Evolutionary conservation across 2,888 invertebrate species (phyloP).

Genomic region (Galerucella calmariensis): DNA sequence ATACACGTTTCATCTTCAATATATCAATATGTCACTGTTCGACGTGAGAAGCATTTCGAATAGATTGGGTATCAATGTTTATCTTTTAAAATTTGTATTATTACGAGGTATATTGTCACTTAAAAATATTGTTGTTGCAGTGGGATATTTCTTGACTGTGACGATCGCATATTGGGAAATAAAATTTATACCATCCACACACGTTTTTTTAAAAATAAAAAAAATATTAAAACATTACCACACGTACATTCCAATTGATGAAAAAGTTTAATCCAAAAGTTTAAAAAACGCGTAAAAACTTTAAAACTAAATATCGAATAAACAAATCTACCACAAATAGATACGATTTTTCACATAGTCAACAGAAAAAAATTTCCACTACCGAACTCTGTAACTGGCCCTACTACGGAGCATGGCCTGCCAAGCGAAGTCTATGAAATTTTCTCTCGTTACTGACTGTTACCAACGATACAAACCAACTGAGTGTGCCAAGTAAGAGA

Average conservation of each 20-base stretch:
- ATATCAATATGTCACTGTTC: too few species aligned
- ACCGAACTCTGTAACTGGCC: conserved; percentile 35
- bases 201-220: neutral
- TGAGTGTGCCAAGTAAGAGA: conserved; percentile 30
- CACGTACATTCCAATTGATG: conserved; percentile 15
- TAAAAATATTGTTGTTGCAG: too few species aligned
- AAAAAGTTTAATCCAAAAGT: conserved; percentile 20
- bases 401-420: conserved; percentile 42
- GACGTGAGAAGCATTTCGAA: too few species aligned
- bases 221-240: conserved; percentile 14
- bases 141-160: neutral
- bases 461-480: conserved; percentile 40
- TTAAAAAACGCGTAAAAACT: neutral
- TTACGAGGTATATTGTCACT: too few species aligned
- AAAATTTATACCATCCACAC: conserved; percentile 15
- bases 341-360: conserved; percentile 23
- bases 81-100: too few species aligned
- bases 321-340: conserved; percentile 30
- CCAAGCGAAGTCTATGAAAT: conserved; percentile 39
- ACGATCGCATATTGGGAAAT: neutral
- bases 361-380: conserved; percentile 39
- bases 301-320: conserved; percentile 27
- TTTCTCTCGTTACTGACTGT: conserved; percentile 28
- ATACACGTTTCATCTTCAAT: too few species aligned
- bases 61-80: too few species aligned